phyloP scores from a whole-genome alignment of 2,888 invertebrate genomes.

The Nyleta sp. region DNA sequence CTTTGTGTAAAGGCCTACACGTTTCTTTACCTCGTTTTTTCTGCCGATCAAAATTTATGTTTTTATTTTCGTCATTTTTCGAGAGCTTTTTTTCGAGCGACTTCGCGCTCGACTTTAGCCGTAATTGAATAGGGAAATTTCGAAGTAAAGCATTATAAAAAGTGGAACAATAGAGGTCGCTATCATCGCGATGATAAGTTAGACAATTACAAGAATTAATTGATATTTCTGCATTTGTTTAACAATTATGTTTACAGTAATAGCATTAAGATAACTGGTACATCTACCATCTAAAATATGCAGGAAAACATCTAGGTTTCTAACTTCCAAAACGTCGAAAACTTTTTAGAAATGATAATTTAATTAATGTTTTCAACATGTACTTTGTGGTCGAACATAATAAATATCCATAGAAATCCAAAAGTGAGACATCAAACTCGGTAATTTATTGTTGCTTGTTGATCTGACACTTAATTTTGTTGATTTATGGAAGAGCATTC shows the following conservation, averaged over 20 bases:
- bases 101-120: not conserved
- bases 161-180: no score
- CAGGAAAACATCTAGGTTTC: no score
- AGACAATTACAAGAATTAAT: no score
- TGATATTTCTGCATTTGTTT: no score
- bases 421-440: constrained; percentile 15
- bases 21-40: constrained; percentile 48
- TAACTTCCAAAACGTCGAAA: not conserved
- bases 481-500: constrained; percentile 23
- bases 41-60: constrained; percentile 37
- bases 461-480: constrained; percentile 9
- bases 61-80: constrained; percentile 36
- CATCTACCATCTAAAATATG: no score
- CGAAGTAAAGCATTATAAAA: no score
- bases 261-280: no score
- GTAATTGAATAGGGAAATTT: not conserved
- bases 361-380: constrained; percentile 6
- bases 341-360: not conserved
- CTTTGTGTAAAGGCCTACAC: constrained; percentile 53
- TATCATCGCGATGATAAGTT: no score
- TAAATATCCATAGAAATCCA: not conserved
- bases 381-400: not conserved
- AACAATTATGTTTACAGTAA: no score
- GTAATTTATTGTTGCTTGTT: constrained; percentile 14
- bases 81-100: not conserved